Percentiles rank a stretch among this genome's conserved stretches.
These are phyloP conservation scores for Sardinella longiceps DNA, from an alignment of 2,797 vertebrate species.

Conservation along the genomic window DNA sequence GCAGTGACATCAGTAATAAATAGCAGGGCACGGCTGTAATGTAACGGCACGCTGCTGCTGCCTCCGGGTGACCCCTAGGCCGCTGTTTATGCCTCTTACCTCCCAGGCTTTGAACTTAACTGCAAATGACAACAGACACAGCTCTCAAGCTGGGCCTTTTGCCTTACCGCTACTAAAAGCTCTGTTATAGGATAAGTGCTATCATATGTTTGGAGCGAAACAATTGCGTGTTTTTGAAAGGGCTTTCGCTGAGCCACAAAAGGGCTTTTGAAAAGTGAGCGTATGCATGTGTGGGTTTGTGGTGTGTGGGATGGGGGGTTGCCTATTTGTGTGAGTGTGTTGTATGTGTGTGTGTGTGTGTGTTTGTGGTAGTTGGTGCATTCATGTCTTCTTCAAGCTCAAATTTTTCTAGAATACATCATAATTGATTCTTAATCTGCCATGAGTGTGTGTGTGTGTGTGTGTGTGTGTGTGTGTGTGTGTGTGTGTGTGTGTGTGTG, in stretches of 20 bases:
- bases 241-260: slow-evolving; percentile 49
- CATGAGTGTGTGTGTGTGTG: neutral
- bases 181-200: slow-evolving; percentile 56
- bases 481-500: neutral
- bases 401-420: neutral
- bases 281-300: neutral
- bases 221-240: slow-evolving; percentile 28
- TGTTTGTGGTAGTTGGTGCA: slow-evolving; percentile 51
- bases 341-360: slow-evolving; percentile 38
- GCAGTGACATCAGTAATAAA: slow-evolving; percentile 19
- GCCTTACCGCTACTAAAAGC: slow-evolving; percentile 25
- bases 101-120: slow-evolving; percentile 51
- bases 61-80: slow-evolving; percentile 12
- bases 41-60: neutral
- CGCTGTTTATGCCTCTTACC: slow-evolving; percentile 25
- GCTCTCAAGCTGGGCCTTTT: slow-evolving; percentile 27
- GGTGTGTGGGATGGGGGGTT: neutral
- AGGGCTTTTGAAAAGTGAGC: neutral
- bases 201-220: slow-evolving; percentile 59
- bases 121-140: slow-evolving; percentile 47
- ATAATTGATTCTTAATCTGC: neutral
- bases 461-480: neutral
- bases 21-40: slow-evolving; percentile 11
- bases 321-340: slow-evolving; percentile 40
- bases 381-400: slow-evolving; percentile 26